A percentile compares a stretch with the other conserved stretches of the same genome.
Evolutionary conservation across 2,113 vertebrate genomes (phyloP).

Genomic region (Gymnogyps californianus): DNA sequence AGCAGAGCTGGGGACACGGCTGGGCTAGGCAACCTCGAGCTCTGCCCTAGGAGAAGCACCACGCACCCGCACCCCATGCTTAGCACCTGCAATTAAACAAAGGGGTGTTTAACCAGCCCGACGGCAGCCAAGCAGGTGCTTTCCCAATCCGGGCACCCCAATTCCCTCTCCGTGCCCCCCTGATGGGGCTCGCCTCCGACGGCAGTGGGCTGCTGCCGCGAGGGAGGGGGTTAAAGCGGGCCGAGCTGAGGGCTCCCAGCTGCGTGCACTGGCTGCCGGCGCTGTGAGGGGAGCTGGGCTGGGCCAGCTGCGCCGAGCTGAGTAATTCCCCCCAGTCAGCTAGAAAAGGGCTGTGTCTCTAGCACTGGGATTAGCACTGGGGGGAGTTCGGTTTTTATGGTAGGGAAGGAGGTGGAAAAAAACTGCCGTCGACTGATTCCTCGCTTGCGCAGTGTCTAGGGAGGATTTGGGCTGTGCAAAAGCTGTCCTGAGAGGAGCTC

Average conservation of each 20-base stretch:
- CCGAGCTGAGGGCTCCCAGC: neutral
- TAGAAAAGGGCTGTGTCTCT: conserved; percentile 5
- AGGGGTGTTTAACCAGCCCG: neutral
- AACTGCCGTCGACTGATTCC: neutral
- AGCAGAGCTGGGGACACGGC: neutral
- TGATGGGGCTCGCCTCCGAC: neutral
- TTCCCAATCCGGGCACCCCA: accelerated
- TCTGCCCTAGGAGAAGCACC: neutral
- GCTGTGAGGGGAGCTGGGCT: neutral
- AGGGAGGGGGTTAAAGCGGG: neutral
- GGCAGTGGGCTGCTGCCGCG: accelerated
- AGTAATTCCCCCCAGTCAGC: neutral
- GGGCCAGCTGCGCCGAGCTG: neutral
- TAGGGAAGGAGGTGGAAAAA: neutral
- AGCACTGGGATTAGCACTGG: neutral
- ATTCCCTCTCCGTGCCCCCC: accelerated
- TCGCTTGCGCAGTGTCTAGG: neutral
- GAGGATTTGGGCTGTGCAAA: neutral
- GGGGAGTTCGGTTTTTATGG: neutral
- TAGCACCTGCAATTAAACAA: neutral
- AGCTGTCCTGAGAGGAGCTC: conserved; percentile 7
- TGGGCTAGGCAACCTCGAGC: neutral
- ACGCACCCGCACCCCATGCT: accelerated
- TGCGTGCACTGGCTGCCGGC: neutral
- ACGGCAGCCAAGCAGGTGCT: neutral